A percentile compares a stretch with the other conserved stretches of the same genome.
phyloP scores from a whole-genome alignment of 1,140 invertebrate genomes.

The Mamestra configurata region DNA sequence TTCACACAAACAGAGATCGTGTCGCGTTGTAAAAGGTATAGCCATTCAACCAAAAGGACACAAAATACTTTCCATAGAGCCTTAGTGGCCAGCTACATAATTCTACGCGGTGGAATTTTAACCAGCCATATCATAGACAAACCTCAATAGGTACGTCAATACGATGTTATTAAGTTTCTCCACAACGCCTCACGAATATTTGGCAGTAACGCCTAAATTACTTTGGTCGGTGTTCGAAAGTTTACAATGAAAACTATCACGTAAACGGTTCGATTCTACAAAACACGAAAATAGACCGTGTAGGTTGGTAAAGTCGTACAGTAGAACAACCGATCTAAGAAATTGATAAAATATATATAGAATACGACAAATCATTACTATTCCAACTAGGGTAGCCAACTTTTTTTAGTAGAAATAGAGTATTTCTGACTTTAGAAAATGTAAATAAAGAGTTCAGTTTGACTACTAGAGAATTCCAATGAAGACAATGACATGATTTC shows the following conservation, averaged over 20 bases:
- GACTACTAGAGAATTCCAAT: too few relatives aligned
- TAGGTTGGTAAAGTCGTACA: background rate
- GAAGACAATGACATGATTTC: too few relatives aligned
- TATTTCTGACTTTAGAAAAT: too few relatives aligned
- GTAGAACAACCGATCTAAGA: background rate
- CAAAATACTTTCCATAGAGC: slow-evolving; percentile 40
- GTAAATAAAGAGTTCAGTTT: too few relatives aligned
- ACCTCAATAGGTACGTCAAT: background rate
- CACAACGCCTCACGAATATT: background rate
- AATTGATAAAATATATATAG: background rate
- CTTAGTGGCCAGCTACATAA: background rate
- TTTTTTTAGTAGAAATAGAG: too few relatives aligned
- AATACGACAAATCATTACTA: background rate
- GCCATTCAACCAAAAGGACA: slow-evolving; percentile 17
- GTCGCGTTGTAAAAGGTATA: slow-evolving; percentile 40
- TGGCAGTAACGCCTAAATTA: slow-evolving; percentile 7
- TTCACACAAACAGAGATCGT: slow-evolving; percentile 37
- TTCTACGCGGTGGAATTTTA: slow-evolving; percentile 10
- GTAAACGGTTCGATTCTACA: background rate
- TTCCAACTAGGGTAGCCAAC: too few relatives aligned
- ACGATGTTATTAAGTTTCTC: slow-evolving; percentile 25
- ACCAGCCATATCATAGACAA: slow-evolving; percentile 1
- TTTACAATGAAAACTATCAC: background rate
- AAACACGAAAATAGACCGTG: slow-evolving; percentile 25
- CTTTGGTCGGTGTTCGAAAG: background rate